These are phyloP conservation scores for Scylla paramamosain DNA, from an alignment of 1,140 invertebrate genomes.

Conservation along the genomic window DNA sequence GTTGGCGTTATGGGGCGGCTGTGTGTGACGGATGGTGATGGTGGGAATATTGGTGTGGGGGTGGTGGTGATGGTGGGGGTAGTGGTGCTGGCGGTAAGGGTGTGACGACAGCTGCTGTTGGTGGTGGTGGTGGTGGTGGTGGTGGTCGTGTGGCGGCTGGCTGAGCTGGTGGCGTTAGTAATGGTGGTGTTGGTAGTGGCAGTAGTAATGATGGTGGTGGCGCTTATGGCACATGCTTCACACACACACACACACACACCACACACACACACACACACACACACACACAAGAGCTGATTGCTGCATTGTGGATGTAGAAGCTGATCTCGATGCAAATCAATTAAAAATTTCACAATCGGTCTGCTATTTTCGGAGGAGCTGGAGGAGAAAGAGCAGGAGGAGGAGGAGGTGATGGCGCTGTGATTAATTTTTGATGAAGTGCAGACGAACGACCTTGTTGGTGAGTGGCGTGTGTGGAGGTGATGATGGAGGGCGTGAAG, in stretches of 20 bases:
- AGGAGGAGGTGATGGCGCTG: no score
- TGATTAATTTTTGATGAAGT: no score
- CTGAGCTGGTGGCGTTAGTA: neutral
- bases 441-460: no score
- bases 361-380: no score
- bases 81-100: neutral
- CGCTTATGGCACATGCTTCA: neutral
- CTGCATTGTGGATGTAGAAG: no score
- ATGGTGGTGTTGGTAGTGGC: neutral
- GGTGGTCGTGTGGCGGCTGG: neutral
- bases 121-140: no score
- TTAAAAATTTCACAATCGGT: no score
- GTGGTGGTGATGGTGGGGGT: neutral
- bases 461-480: neutral
- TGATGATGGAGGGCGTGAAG: conserved; percentile 21
- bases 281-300: no score
- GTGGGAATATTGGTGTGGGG: neutral
- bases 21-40: neutral
- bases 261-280: neutral
- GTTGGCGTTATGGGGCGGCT: neutral
- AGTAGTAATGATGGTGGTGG: neutral
- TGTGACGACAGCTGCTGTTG: neutral
- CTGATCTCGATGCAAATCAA: no score
- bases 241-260: conserved; percentile 2
- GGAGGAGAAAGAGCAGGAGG: no score